phyloP scores from a whole-genome alignment of 1,140 invertebrate genomes.

The Drosophila saltans region DNA sequence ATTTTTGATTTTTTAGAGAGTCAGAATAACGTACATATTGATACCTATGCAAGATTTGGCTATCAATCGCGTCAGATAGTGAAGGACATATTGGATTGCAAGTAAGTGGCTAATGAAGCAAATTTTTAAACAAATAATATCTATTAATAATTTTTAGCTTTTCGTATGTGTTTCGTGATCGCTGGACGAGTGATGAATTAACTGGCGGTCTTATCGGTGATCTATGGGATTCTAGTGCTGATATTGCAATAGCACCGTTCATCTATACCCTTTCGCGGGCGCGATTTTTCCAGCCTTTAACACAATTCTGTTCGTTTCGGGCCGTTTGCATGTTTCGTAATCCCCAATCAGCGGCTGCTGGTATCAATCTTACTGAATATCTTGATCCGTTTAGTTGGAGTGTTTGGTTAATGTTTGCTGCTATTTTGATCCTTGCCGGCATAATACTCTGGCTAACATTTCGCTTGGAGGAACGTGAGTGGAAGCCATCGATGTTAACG shows the following conservation, averaged over 20 bases:
- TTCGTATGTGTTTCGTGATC: conserved; percentile 52
- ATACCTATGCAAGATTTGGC: conserved; percentile 47
- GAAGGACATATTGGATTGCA: conserved; percentile 64
- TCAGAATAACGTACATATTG: conserved; percentile 34
- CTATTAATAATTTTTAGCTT: conserved; percentile 33
- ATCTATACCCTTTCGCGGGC: conserved; percentile 40
- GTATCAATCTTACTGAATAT: conserved; percentile 60
- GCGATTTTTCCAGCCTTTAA: conserved; percentile 33
- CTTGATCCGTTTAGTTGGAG: conserved; percentile 67
- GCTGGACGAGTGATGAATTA: conserved; percentile 62
- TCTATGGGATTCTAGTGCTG: conserved; percentile 47
- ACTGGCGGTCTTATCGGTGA: conserved; percentile 67
- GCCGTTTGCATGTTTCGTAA: conserved; percentile 78
- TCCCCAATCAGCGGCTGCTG: conserved; percentile 48
- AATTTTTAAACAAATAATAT: neutral
- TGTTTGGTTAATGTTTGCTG: conserved; percentile 67
- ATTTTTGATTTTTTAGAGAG: conserved; percentile 44
- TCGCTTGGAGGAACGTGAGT: conserved; percentile 43
- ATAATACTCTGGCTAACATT: conserved; percentile 68
- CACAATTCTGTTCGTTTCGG: conserved; percentile 52
- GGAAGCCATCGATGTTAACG: conserved; percentile 62
- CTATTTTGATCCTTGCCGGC: conserved; percentile 50
- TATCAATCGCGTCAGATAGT: conserved; percentile 48
- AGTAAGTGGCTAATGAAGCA: conserved; percentile 23
- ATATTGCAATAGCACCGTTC: conserved; percentile 52